Base-by-base conservation (phyloP, 1,140 invertebrate species). In the Chironomus striatipennis region DNA sequence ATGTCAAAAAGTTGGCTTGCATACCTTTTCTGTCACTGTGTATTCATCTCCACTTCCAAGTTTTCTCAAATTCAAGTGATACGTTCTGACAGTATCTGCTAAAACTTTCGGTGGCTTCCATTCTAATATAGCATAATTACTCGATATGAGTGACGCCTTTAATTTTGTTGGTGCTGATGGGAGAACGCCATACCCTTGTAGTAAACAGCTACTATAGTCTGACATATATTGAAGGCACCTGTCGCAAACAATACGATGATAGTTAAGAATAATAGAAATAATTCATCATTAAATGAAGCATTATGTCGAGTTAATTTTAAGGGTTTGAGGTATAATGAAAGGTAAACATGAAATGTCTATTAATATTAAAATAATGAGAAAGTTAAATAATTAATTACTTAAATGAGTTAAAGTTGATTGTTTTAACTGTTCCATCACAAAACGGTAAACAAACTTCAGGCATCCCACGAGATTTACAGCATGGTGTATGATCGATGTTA, bases 161-260 rank as follows among this genome's bases (percentile, higher is more conserved):
- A 93, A 82, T 73, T 85, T 83, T 0, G 84, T 85, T 0, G 93
- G 93, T 15, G 88, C 83, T 43, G 89, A 88, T 0, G 92, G 90
- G 1, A 94, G 84, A 0, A 93, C 91, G 1, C 92, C 91, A 79
- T 94, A 93, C 7, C 91, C 91, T 84, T 93, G 90, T 76, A 94
- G 86, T 7, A 94, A 82, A 79, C 93, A 94, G 82, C 90, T 92
- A 34, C 87, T 88, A 81, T 92, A 93, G 43, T 90, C 88, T 1
- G 85, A 85, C 89, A 94, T 93, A 81, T 90, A 92, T 72, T 90
- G 88, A 43, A 94, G 83, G 79, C 93, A 94, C 79, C 90, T 91
- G 78, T 72, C 79, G 78, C 73, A 47, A 76, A n/a, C n/a, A 73
- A 9, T 73, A 18, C 67, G 20, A 24, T 7, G n/a, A n/a, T n/a